These are phyloP conservation scores for Eupithecia abbreviata DNA, from an alignment of 2,888 invertebrate genomes.

Conservation along the genomic window DNA sequence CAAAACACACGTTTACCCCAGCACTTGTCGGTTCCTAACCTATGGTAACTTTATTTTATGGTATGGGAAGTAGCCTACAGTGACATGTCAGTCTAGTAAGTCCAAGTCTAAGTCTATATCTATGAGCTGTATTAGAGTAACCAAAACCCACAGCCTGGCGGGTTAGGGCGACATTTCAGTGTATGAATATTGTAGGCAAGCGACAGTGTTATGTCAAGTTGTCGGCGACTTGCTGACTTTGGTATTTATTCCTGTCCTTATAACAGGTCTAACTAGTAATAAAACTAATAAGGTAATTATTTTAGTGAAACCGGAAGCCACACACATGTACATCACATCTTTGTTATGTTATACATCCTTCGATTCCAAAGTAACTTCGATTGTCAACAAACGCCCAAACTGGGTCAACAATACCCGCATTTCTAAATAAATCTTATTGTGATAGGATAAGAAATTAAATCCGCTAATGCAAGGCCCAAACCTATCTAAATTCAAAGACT, in stretches of 20 bases:
- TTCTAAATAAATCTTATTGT: not conserved
- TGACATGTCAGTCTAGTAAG: not conserved
- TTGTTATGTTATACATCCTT: not conserved
- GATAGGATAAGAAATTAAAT: conserved; percentile 24
- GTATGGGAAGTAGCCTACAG: not conserved
- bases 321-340: no score
- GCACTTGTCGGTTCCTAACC: not conserved
- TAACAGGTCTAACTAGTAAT: not conserved
- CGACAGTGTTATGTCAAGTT: no score
- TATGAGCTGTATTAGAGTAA: not conserved
- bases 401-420: conserved; percentile 3
- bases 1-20: no score
- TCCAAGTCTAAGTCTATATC: no score
- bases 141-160: not conserved
- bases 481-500: conserved; percentile 31
- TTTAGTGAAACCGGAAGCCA: not conserved
- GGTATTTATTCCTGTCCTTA: not conserved
- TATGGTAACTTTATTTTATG: not conserved
- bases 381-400: conserved; percentile 1
- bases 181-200: not conserved
- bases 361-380: not conserved
- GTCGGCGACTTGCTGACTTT: not conserved
- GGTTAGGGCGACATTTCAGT: not conserved
- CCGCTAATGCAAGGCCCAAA: conserved; percentile 22
- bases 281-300: not conserved